Conservation (phyloP, 2,888 invertebrate genomes). For the Nasonovia ribisnigri region DNA sequence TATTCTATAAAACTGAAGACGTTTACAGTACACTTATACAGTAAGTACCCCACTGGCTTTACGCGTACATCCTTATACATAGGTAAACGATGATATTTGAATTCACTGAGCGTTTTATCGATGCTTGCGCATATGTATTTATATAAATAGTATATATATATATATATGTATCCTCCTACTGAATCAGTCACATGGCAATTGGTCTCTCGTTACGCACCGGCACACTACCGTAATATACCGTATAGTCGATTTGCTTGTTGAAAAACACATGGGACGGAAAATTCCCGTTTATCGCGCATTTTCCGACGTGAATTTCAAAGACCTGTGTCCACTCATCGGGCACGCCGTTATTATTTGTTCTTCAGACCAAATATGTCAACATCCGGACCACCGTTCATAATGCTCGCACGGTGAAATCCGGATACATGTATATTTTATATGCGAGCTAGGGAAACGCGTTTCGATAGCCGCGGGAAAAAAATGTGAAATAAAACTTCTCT, state of each 20-base stretch:
- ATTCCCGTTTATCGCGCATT: constrained; percentile 23
- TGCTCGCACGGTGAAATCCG: not conserved
- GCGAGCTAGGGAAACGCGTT: not conserved
- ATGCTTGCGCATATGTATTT: not conserved
- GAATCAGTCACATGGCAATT: constrained; percentile 18
- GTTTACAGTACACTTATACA: not conserved
- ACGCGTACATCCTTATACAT: not conserved
- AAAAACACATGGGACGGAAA: constrained; percentile 39
- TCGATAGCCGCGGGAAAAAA: not conserved
- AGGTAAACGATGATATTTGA: constrained; percentile 2
- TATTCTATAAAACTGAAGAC: not conserved
- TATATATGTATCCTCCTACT: not conserved
- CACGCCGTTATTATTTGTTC: constrained; percentile 10
- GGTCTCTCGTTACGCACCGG: constrained; percentile 21
- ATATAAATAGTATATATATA: not conserved
- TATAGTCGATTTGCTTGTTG: constrained; percentile 9
- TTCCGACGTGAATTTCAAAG: not conserved
- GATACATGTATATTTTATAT: not conserved
- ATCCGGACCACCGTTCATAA: not conserved
- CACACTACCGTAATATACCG: not conserved
- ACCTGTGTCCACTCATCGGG: constrained; percentile 11
- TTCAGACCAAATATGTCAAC: constrained; percentile 8
- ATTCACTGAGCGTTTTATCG: constrained; percentile 4
- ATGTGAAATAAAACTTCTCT: not conserved
- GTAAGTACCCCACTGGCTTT: not conserved